A percentile compares a stretch with the other conserved stretches of the same genome.
phyloP scores from a whole-genome alignment of 2,888 invertebrate species.

The Pachliopta kotzebuea region DNA sequence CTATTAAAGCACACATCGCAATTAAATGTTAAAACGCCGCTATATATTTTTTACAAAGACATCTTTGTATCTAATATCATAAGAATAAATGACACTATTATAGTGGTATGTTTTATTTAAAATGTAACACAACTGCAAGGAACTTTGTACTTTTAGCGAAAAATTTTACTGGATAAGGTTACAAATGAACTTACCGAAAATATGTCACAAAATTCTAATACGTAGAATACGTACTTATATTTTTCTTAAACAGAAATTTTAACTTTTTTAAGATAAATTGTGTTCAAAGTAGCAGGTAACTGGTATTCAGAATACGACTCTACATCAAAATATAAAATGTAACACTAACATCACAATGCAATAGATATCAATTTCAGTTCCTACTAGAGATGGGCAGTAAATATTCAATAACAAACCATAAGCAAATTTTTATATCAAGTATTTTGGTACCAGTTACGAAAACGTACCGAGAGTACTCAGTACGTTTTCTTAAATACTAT shows the following conservation, averaged over 20 bases:
- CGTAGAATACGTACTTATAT: neutral
- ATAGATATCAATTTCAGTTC: neutral
- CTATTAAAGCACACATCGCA: neutral
- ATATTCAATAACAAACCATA: neutral
- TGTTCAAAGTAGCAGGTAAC: neutral
- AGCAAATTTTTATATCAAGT: no score
- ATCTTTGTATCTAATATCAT: no score
- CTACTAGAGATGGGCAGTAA: neutral
- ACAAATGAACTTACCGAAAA: constrained; percentile 7
- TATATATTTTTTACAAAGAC: no score
- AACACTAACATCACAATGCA: constrained; percentile 8
- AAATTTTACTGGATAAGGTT: constrained; percentile 10
- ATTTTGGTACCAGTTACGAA: no score
- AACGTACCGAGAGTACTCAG: no score
- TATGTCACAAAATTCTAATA: neutral
- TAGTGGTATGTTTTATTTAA: neutral
- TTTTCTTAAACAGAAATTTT: neutral
- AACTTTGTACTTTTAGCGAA: neutral
- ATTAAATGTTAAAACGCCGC: neutral
- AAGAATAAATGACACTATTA: no score
- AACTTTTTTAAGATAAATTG: neutral
- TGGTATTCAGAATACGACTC: neutral
- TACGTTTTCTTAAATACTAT: no score
- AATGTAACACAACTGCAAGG: neutral
- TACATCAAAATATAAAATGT: constrained; percentile 21